Conservation (phyloP, 2,888 invertebrate genomes). For the Hemaris fuciformis region DNA sequence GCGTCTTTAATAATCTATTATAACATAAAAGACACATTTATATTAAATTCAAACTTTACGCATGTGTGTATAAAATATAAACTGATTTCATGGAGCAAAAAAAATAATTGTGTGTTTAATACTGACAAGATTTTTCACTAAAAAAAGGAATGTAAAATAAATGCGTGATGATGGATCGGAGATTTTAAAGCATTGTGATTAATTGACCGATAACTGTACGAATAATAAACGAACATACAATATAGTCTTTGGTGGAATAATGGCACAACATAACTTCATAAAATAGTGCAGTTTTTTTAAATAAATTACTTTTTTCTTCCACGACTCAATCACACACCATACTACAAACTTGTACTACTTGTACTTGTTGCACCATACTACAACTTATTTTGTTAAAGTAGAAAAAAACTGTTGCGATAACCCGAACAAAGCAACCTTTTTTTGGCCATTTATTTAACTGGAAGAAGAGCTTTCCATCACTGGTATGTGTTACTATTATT, state of each 20-base stretch:
- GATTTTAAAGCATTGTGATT: conserved; percentile 42
- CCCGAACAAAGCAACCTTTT: too few relatives aligned
- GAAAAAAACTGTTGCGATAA: too few relatives aligned
- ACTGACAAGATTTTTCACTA: background rate
- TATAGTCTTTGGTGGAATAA: conserved; percentile 34
- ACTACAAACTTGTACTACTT: too few relatives aligned
- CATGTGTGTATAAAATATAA: background rate
- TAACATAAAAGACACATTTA: background rate
- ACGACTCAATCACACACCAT: background rate
- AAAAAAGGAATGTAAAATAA: conserved; percentile 30
- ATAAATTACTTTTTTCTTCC: background rate
- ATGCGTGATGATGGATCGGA: conserved; percentile 27
- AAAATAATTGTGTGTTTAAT: background rate
- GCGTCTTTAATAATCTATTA: background rate
- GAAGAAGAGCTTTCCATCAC: too few relatives aligned
- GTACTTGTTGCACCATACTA: too few relatives aligned
- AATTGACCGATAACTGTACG: conserved; percentile 41
- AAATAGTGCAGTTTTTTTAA: conserved; percentile 10
- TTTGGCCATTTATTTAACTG: too few relatives aligned
- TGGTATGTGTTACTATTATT: too few relatives aligned
- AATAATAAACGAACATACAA: conserved; percentile 14
- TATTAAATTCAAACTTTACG: background rate
- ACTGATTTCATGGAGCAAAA: background rate
- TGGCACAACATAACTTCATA: conserved; percentile 25
- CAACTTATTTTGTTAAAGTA: too few relatives aligned